These are phyloP conservation scores for Myathropa florea DNA, from an alignment of 2,888 invertebrate genomes.

Conservation along the genomic window DNA sequence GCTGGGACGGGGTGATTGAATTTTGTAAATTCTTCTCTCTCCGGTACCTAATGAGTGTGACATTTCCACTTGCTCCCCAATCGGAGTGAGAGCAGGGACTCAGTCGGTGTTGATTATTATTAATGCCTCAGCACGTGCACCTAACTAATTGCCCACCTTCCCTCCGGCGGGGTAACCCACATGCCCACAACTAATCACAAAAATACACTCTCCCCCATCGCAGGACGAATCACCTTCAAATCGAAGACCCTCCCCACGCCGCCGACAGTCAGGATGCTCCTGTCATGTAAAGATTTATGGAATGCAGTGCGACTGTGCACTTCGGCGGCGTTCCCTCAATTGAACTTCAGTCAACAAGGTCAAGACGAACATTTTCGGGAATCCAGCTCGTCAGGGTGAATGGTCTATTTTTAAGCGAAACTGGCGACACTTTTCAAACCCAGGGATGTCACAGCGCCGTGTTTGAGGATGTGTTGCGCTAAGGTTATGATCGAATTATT, in stretches of 20 bases:
- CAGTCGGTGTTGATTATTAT: slow-evolving; percentile 31
- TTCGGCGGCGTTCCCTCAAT: slow-evolving; percentile 52
- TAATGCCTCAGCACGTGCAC: slow-evolving; percentile 60
- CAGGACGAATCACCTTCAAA: slow-evolving; percentile 36
- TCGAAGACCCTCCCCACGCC: background rate
- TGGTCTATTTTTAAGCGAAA: slow-evolving; percentile 52
- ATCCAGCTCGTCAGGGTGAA: slow-evolving; percentile 17
- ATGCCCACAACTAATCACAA: slow-evolving; percentile 59
- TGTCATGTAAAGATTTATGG: slow-evolving; percentile 63
- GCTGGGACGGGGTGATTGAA: slow-evolving; percentile 16
- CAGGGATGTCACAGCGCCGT: slow-evolving; percentile 29
- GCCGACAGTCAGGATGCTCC: slow-evolving; percentile 54
- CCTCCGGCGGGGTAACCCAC: slow-evolving; percentile 23
- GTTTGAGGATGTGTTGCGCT: too few relatives aligned
- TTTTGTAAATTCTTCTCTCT: background rate
- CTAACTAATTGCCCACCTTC: slow-evolving; percentile 51
- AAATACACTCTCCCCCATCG: slow-evolving; percentile 24
- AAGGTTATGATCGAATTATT: slow-evolving; percentile 62
- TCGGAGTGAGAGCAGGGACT: background rate
- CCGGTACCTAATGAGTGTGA: background rate
- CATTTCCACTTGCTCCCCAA: background rate
- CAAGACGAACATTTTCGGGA: slow-evolving; percentile 51
- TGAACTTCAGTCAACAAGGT: slow-evolving; percentile 71
- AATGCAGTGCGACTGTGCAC: slow-evolving; percentile 44
- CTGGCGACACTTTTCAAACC: slow-evolving; percentile 2